phyloP scores from a whole-genome alignment of 2,888 invertebrate genomes.

The Megaustenia siamemsis region DNA sequence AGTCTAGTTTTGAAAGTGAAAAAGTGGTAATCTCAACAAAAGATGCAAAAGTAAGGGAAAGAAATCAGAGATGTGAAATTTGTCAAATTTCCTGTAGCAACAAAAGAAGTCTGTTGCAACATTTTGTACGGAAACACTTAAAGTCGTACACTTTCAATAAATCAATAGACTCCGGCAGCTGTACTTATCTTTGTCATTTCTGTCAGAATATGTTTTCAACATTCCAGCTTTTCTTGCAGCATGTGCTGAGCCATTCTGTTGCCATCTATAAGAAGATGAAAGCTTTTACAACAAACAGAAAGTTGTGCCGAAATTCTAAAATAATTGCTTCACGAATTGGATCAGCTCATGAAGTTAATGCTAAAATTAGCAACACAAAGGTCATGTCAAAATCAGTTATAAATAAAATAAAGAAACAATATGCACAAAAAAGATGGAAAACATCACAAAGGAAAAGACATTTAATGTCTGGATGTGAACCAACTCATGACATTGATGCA shows the following conservation, averaged over 20 bases:
- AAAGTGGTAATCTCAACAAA: no score
- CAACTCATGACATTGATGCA: not conserved
- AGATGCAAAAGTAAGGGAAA: no score
- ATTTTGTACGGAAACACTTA: slow-evolving; percentile 55
- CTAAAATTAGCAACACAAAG: slow-evolving; percentile 25
- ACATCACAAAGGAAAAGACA: slow-evolving; percentile 1
- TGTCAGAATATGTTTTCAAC: slow-evolving; percentile 56
- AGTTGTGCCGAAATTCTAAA: not conserved
- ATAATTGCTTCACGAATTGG: slow-evolving; percentile 41
- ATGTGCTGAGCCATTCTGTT: slow-evolving; percentile 55
- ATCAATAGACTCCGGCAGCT: slow-evolving; percentile 16
- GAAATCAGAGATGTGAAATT: slow-evolving; percentile 38
- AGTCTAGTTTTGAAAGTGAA: no score
- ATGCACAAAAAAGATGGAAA: slow-evolving; percentile 7
- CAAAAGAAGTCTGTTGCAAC: slow-evolving; percentile 52
- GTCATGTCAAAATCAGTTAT: slow-evolving; percentile 5
- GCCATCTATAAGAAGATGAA: slow-evolving; percentile 55
- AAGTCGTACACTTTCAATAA: slow-evolving; percentile 53
- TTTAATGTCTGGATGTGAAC: not conserved
- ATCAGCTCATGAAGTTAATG: not conserved
- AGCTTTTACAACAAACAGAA: slow-evolving; percentile 11
- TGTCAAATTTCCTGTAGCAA: slow-evolving; percentile 37
- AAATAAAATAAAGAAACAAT: slow-evolving; percentile 7
- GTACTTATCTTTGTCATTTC: slow-evolving; percentile 54
- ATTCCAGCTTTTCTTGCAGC: slow-evolving; percentile 56